These are phyloP conservation scores for Pseudoips prasinana DNA, from an alignment of 2,888 invertebrate genomes.

Conservation along the genomic window DNA sequence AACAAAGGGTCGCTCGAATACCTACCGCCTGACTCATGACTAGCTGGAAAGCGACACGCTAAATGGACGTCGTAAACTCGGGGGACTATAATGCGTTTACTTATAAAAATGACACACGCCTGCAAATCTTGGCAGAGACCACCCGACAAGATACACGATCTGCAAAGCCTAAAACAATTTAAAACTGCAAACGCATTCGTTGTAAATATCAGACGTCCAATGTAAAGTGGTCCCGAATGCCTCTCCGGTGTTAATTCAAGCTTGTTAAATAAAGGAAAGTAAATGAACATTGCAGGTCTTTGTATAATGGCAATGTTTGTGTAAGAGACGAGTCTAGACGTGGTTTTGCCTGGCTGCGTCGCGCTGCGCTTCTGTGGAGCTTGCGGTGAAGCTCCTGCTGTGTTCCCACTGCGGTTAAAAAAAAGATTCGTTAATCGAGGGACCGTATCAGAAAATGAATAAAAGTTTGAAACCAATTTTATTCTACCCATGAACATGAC, in stretches of 20 bases:
- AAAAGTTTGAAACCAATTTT: constrained; percentile 17
- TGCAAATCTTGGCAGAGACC: constrained; percentile 48
- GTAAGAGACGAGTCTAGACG: constrained; percentile 66
- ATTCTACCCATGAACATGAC: constrained; percentile 10
- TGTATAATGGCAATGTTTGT: constrained; percentile 55
- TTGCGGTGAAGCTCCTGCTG: constrained; percentile 68
- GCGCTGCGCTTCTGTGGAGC: constrained; percentile 48
- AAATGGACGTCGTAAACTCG: constrained; percentile 33
- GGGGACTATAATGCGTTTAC: constrained; percentile 7
- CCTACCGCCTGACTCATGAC: constrained; percentile 63
- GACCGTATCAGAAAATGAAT: constrained; percentile 38
- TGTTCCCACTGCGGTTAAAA: constrained; percentile 65
- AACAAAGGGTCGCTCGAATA: constrained; percentile 71
- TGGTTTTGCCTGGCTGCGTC: constrained; percentile 66
- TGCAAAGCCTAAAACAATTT: constrained; percentile 41
- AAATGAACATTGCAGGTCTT: constrained; percentile 50
- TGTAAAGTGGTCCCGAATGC: constrained; percentile 37
- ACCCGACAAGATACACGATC: constrained; percentile 52
- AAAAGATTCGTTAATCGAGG: constrained; percentile 46
- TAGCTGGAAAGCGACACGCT: constrained; percentile 33
- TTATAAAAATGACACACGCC: constrained; percentile 25
- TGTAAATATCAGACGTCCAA: constrained; percentile 45
- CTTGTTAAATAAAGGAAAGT: constrained; percentile 45
- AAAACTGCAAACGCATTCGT: constrained; percentile 37
- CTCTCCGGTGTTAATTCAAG: constrained; percentile 33